phyloP scores from a whole-genome alignment of 2,888 invertebrate genomes.

The Mesoligia furuncula region DNA sequence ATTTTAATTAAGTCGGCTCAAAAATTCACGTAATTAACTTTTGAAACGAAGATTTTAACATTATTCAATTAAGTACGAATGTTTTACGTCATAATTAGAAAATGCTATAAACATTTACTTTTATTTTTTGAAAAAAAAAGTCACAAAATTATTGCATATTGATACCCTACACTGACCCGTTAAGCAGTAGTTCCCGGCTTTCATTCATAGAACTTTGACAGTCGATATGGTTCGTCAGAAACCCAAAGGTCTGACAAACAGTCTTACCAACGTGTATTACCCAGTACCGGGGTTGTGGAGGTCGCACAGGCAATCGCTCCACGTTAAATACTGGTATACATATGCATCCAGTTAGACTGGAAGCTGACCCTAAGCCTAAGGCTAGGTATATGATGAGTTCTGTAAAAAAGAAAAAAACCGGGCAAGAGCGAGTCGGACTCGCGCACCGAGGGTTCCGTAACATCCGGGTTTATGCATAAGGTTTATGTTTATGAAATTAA shows the following conservation, averaged over 20 bases:
- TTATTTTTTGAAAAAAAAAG: no score
- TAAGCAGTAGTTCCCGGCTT: neutral
- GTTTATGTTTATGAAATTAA: no score
- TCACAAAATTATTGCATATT: neutral
- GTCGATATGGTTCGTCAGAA: neutral
- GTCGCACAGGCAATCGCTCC: neutral
- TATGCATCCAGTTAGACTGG: neutral
- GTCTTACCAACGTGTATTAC: neutral
- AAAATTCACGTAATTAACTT: neutral
- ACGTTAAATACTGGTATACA: neutral
- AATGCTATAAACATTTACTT: neutral
- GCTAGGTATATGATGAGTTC: no score
- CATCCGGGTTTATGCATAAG: no score
- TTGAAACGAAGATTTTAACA: neutral
- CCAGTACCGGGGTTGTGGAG: neutral
- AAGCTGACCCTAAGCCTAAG: neutral
- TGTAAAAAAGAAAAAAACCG: neutral
- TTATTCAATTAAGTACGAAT: neutral
- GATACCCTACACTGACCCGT: neutral
- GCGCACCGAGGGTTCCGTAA: no score
- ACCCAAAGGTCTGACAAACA: no score
- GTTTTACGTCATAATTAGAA: neutral
- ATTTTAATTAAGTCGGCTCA: neutral
- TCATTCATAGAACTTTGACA: neutral
- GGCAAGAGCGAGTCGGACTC: no score